phyloP scores from a whole-genome alignment of 2,888 invertebrate genomes.

The Drosophila algonquin region DNA sequence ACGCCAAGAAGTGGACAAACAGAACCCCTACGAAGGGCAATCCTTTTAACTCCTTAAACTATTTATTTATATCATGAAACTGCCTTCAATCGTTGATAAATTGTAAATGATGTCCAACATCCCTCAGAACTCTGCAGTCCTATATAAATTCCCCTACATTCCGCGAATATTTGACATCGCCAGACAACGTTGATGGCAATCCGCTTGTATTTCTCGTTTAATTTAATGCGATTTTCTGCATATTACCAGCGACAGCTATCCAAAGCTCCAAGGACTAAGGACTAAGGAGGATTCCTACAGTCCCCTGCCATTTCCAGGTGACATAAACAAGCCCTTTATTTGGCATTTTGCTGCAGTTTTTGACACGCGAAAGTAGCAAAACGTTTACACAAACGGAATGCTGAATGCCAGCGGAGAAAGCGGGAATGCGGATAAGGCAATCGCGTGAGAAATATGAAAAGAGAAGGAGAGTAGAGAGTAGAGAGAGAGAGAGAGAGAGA shows the following conservation, averaged over 20 bases:
- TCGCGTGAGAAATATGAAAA: slow-evolving; percentile 64
- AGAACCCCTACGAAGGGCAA: not conserved
- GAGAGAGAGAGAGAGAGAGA: not conserved
- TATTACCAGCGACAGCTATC: slow-evolving; percentile 61
- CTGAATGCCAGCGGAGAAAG: slow-evolving; percentile 32
- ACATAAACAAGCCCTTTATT: slow-evolving; percentile 79
- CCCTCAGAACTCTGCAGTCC: not conserved
- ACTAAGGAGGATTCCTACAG: slow-evolving; percentile 4
- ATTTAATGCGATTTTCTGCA: slow-evolving; percentile 63
- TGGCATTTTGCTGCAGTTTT: slow-evolving; percentile 69
- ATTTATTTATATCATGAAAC: too few relatives aligned
- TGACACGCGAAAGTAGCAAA: slow-evolving; percentile 65
- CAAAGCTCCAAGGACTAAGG: slow-evolving; percentile 5
- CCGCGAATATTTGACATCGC: slow-evolving; percentile 8
- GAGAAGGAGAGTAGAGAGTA: not conserved
- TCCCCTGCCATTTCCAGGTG: slow-evolving; percentile 55
- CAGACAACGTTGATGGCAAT: slow-evolving; percentile 46
- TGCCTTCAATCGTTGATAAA: not conserved
- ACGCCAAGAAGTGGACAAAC: not conserved
- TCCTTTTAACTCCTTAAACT: too few relatives aligned
- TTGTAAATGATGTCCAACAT: not conserved
- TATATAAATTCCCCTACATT: not conserved
- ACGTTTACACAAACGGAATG: slow-evolving; percentile 37
- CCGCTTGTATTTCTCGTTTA: slow-evolving; percentile 53
- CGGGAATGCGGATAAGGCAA: slow-evolving; percentile 44